Evolutionary conservation across 2,888 invertebrate genomes (phyloP).

Genomic region (Carterocephalus palaemon): DNA sequence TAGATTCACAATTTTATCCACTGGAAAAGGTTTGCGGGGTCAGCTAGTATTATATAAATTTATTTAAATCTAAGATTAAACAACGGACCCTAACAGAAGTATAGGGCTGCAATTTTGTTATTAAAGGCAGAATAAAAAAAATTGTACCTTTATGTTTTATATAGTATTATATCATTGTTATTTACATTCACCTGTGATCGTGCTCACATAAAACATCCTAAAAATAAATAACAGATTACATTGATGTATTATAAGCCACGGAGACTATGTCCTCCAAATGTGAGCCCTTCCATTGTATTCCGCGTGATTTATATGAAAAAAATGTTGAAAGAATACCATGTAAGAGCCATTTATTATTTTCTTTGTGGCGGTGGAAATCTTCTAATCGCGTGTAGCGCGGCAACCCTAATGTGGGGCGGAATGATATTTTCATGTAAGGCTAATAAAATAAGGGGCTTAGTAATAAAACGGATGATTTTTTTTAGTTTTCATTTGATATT

Average conservation of each 20-base stretch:
- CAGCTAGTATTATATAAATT: too few species aligned
- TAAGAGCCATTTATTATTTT: conserved; percentile 33
- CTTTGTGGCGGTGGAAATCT: conserved; percentile 33
- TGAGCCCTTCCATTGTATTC: conserved; percentile 11
- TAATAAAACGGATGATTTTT: conserved; percentile 3
- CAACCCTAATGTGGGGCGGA: conserved; percentile 15
- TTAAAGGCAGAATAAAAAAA: too few species aligned
- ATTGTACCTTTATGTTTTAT: too few species aligned
- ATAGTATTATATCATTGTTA: too few species aligned
- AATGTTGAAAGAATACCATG: conserved; percentile 22
- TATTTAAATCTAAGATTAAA: too few species aligned
- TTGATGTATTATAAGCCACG: neutral
- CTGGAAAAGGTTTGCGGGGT: too few species aligned
- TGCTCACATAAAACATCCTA: too few species aligned
- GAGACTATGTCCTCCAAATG: conserved; percentile 5
- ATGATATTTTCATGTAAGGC: conserved; percentile 15
- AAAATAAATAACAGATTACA: too few species aligned
- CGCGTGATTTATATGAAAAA: conserved; percentile 21
- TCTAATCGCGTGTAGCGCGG: conserved; percentile 32
- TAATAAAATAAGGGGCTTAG: neutral
- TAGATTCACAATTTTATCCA: too few species aligned
- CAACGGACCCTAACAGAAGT: too few species aligned
- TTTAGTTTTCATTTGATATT: neutral
- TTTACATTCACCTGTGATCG: too few species aligned
- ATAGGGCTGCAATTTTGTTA: too few species aligned